phyloP scores from a whole-genome alignment of 23 tunicate species.

The Oikopleura albicans region DNA sequence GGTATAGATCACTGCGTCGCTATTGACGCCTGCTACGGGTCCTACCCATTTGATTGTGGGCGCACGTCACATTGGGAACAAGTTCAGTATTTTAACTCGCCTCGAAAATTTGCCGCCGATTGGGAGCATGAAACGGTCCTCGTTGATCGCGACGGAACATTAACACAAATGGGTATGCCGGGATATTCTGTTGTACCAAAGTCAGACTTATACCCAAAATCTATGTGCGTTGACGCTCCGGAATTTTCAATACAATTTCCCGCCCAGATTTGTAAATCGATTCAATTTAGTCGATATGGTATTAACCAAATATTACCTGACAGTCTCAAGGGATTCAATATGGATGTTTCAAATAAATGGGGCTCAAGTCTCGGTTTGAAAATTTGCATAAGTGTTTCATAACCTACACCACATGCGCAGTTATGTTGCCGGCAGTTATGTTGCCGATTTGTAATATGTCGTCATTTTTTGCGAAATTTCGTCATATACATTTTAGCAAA shows the following conservation, averaged over 20 bases:
- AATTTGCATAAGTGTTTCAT: too few species aligned
- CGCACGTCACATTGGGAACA: neutral
- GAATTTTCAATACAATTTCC: neutral
- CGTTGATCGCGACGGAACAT: slow-evolving; percentile 39
- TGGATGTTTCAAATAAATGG: neutral
- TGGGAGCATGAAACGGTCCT: slow-evolving; percentile 65
- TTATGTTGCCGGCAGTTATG: too few species aligned
- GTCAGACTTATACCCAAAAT: neutral
- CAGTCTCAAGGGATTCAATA: neutral
- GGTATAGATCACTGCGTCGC: neutral
- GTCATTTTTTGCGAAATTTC: too few species aligned
- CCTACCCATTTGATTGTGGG: neutral
- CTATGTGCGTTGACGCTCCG: neutral
- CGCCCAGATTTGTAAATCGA: neutral
- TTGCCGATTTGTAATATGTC: too few species aligned
- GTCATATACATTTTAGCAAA: too few species aligned
- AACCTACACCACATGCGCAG: too few species aligned
- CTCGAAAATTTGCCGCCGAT: slow-evolving; percentile 2
- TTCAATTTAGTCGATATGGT: neutral
- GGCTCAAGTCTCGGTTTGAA: too few species aligned
- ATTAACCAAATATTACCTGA: neutral
- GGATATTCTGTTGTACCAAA: neutral
- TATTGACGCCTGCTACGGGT: neutral
- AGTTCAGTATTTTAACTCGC: neutral
- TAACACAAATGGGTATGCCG: slow-evolving; percentile 17